Conservation (phyloP, 2,797 vertebrate species). For the Enteromius radiatus region DNA sequence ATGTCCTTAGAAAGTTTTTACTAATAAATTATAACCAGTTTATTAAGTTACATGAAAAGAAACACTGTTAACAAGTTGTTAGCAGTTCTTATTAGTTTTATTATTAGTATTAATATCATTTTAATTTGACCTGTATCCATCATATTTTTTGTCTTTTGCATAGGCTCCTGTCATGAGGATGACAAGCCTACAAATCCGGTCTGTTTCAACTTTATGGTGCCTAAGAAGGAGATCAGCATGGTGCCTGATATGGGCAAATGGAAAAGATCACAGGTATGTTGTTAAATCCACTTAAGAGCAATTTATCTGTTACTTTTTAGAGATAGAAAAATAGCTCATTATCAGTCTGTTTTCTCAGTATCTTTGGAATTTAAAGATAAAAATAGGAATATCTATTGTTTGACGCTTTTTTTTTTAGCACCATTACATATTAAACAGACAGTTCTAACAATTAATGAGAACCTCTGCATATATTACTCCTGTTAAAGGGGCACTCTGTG, state of each 20-base stretch:
- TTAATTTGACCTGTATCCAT: not conserved
- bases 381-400: not conserved
- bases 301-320: slow-evolving; percentile 1
- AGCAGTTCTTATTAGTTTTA: not conserved
- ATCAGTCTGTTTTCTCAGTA: not conserved
- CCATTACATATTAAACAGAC: not conserved
- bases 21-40: not conserved
- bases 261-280: slow-evolving; percentile 89
- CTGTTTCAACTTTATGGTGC: slow-evolving; percentile 83
- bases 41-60: not conserved
- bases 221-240: slow-evolving; percentile 94
- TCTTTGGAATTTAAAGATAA: slow-evolving; percentile 10
- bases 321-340: not conserved
- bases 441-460: not conserved
- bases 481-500: not conserved
- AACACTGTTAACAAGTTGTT: not conserved
- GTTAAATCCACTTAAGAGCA: not conserved
- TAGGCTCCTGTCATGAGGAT: slow-evolving; percentile 83
- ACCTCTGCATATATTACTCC: not conserved
- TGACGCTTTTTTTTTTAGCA: slow-evolving; percentile 3
- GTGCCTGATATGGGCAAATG: slow-evolving; percentile 96
- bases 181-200: slow-evolving; percentile 65
- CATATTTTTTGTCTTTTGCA: not conserved
- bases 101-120: not conserved
- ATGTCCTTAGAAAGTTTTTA: not conserved